Base-by-base conservation (phyloP, 2,113 vertebrate genomes). In the Gallinago paraguaiae region DNA sequence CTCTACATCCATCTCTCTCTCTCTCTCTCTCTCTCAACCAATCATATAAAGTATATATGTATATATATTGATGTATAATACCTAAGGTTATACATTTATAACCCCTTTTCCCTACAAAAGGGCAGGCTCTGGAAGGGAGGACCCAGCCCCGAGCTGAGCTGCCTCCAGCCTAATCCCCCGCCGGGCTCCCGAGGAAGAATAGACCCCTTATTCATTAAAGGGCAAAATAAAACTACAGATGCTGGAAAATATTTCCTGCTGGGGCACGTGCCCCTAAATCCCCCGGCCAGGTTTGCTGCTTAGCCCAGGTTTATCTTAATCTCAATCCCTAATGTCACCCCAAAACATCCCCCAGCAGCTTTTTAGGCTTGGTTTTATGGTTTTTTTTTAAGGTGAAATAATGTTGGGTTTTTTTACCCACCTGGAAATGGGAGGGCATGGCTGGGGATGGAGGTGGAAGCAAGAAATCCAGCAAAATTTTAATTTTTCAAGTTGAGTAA, bases 201-300 rank as follows among this genome's bases (percentile, higher is more conserved):
- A 57, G 59, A 16, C 16, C 54, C 14, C 11, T 92, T 91, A 93
- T 93, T 77, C 88, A 61, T 65, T 12, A 13, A 65, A 45, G 0
- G 23, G 33, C 3, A 5, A 93, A 64, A 82, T 39, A 50, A n/a
- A 83, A 74, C 75, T 77, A 48, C 28, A 61, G 95, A 70, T 61
- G 54, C 93, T 78, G 1, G 5, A 22, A 96, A 95, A 83, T 48
- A 91, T 96, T 95, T 96, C 96, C 95, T 88, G 86, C 80, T 30
- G 71, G 64, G 50, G 63, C 96, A 88, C 39, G 46, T 91, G 96
- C 30, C 72, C 80, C 89, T 17, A 72, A 71, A 92, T 92, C 93
- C 86, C 79, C 28, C 0, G 0, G 23, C 59, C 89, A 35, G 65
- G 65, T 93, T 90, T 65, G 33, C 72, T 45, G 60, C 92, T 70